Evolutionary conservation across 2,113 vertebrate species (phyloP).

Genomic region (Naja naja): DNA sequence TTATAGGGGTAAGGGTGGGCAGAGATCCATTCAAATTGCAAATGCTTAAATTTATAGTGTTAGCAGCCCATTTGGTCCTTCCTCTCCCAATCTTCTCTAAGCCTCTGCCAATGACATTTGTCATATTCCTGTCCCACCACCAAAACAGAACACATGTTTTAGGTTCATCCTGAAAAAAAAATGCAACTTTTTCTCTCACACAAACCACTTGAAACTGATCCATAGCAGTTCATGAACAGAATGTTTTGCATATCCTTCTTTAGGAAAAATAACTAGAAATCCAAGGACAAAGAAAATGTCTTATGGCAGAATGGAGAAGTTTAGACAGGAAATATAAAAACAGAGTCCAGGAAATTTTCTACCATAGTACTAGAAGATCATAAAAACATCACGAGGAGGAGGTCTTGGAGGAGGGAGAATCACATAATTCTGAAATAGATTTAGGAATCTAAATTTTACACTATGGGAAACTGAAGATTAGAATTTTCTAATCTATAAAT

Average conservation of each 20-base stretch:
- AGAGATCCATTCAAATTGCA: neutral
- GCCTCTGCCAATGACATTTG: neutral
- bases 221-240: neutral
- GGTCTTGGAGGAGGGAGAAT: neutral
- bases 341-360: neutral
- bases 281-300: neutral
- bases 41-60: neutral
- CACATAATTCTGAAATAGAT: neutral
- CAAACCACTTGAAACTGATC: neutral
- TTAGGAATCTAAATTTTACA: neutral
- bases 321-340: neutral
- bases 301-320: neutral
- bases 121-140: neutral
- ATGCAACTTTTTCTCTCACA: neutral
- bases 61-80: neutral
- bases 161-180: neutral
- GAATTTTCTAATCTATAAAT: slow-evolving; percentile 15
- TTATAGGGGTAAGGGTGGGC: neutral
- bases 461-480: neutral
- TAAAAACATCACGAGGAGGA: neutral
- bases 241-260: neutral
- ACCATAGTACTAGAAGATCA: neutral
- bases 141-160: neutral
- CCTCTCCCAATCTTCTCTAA: neutral
- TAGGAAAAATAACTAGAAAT: neutral